phyloP scores from a whole-genome alignment of 2,888 invertebrate genomes.

The Chrysopilus asiliformis region DNA sequence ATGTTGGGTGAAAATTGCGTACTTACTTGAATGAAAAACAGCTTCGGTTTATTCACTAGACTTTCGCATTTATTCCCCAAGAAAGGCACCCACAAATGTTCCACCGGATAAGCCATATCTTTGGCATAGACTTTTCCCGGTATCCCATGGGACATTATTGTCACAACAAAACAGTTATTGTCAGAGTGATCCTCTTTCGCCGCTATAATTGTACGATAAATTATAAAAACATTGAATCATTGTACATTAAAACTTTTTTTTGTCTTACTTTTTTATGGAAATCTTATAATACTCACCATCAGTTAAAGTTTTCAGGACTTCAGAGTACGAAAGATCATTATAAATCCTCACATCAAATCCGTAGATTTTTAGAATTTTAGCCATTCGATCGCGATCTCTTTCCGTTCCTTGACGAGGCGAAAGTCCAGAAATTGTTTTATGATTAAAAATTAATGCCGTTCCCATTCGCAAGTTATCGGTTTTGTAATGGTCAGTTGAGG shows the following conservation, averaged over 20 bases:
- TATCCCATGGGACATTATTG: conserved; percentile 53
- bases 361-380: conserved; percentile 29
- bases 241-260: too few relatives aligned
- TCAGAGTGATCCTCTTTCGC: conserved; percentile 41
- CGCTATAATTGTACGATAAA: conserved; percentile 24
- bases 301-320: conserved; percentile 34
- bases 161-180: conserved; percentile 45
- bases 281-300: conserved; percentile 34
- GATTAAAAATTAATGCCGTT: conserved; percentile 45
- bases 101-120: conserved; percentile 43
- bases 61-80: conserved; percentile 42
- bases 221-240: too few relatives aligned
- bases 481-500: too few relatives aligned
- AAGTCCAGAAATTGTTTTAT: conserved; percentile 38
- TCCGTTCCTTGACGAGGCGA: conserved; percentile 41
- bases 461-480: too few relatives aligned
- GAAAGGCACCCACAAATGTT: conserved; percentile 47
- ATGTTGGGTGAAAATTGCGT: too few relatives aligned
- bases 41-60: conserved; percentile 54
- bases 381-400: conserved; percentile 40
- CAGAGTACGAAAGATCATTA: conserved; percentile 35
- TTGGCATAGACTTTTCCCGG: conserved; percentile 45
- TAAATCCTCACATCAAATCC: conserved; percentile 38
- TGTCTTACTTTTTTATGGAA: too few relatives aligned
- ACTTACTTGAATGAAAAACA: conserved; percentile 49